Conservation (phyloP, 1,140 invertebrate genomes). For the Papilio polyxenes region DNA sequence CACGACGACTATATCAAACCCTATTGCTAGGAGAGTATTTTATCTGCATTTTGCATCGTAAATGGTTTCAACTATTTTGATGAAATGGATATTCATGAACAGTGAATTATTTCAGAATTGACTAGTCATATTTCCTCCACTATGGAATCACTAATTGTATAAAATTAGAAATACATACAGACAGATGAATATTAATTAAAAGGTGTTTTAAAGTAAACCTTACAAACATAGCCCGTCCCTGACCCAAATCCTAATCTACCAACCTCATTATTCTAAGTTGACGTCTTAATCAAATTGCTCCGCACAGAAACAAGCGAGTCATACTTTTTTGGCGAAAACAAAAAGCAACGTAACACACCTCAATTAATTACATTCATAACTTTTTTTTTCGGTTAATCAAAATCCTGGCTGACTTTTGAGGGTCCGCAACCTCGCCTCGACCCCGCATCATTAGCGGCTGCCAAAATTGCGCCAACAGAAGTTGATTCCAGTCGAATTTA, state of each 20-base stretch:
- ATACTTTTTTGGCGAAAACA: constrained; percentile 51
- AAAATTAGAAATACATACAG: not conserved
- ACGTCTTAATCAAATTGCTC: constrained; percentile 55
- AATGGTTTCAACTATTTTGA: not conserved
- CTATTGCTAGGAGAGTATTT: not conserved
- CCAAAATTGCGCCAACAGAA: constrained; percentile 54
- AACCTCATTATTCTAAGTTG: constrained; percentile 48
- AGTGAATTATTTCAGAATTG: not conserved
- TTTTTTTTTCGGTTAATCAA: constrained; percentile 67
- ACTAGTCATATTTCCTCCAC: not conserved
- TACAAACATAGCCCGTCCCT: not conserved
- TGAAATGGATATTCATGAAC: not conserved
- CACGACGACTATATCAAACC: not conserved
- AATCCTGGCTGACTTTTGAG: constrained; percentile 60
- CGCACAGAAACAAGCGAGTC: constrained; percentile 52
- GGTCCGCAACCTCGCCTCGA: constrained; percentile 43
- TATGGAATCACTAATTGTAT: not conserved
- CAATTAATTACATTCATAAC: constrained; percentile 63
- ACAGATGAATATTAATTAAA: not conserved
- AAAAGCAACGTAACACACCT: constrained; percentile 47
- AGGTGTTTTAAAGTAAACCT: not conserved
- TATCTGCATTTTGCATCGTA: not conserved
- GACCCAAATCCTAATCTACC: constrained; percentile 32
- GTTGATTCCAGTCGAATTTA: constrained; percentile 70
- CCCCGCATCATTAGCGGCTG: constrained; percentile 64